Evolutionary conservation across 1,140 invertebrate genomes (phyloP).

Genomic region (Lepidurus apus): DNA sequence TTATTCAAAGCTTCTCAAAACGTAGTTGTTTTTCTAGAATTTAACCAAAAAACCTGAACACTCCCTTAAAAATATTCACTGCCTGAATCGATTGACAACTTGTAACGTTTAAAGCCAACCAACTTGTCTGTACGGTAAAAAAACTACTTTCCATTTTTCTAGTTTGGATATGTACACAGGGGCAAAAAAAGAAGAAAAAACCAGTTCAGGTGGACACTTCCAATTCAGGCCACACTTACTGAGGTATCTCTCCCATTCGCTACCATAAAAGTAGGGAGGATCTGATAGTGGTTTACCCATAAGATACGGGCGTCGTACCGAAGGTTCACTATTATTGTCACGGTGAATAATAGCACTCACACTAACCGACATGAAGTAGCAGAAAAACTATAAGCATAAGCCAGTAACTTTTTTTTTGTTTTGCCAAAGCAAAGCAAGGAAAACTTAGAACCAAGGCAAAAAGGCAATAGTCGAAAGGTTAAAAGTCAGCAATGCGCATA

Average conservation of each 20-base stretch:
- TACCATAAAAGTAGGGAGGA: constrained; percentile 23
- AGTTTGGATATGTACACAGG: no score
- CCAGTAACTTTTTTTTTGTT: no score
- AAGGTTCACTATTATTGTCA: background rate
- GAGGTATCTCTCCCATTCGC: constrained; percentile 26
- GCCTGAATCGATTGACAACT: no score
- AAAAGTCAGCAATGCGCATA: background rate
- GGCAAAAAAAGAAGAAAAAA: background rate
- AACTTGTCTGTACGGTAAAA: no score
- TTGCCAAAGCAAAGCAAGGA: no score
- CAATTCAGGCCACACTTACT: background rate
- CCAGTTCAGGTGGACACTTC: background rate
- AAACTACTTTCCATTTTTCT: no score
- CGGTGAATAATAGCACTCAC: background rate
- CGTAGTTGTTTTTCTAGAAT: no score
- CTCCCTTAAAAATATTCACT: no score
- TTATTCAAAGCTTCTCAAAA: no score
- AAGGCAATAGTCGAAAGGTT: background rate
- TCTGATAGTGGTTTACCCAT: background rate
- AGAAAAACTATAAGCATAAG: no score
- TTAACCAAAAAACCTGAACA: no score
- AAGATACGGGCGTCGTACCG: background rate
- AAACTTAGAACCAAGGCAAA: background rate
- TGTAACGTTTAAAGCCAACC: no score
- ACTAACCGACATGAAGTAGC: background rate